These are phyloP conservation scores for Idaea straminata DNA, from an alignment of 2,888 invertebrate species.

Conservation along the genomic window DNA sequence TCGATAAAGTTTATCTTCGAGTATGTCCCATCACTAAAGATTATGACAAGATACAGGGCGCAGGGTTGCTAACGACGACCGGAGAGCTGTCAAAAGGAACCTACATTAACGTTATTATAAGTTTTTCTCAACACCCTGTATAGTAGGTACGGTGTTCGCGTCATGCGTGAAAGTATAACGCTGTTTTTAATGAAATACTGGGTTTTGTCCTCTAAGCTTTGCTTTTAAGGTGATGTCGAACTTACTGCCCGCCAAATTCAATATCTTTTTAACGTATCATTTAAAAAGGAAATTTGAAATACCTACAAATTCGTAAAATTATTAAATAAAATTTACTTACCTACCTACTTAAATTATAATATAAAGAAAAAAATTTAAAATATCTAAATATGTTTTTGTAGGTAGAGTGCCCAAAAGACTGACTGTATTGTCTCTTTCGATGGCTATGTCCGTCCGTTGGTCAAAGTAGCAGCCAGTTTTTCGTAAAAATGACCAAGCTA, in stretches of 20 bases:
- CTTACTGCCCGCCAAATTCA: background rate
- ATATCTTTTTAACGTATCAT: too few species aligned
- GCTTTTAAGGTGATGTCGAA: background rate
- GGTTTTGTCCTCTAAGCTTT: background rate
- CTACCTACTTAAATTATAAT: too few species aligned
- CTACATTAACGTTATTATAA: slow-evolving; percentile 80
- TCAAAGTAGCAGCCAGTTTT: too few species aligned
- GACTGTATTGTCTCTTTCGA: too few species aligned
- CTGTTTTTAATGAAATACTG: slow-evolving; percentile 12
- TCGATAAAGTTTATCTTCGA: slow-evolving; percentile 22
- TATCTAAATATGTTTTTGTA: too few species aligned
- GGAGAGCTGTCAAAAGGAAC: slow-evolving; percentile 76
- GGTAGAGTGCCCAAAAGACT: too few species aligned
- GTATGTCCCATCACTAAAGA: slow-evolving; percentile 57
- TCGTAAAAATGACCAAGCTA: too few species aligned
- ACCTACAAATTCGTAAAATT: too few species aligned
- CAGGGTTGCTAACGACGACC: slow-evolving; percentile 77
- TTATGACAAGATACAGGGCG: slow-evolving; percentile 78
- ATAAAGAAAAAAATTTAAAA: too few species aligned
- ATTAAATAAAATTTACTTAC: too few species aligned
- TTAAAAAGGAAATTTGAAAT: too few species aligned
- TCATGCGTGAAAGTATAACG: slow-evolving; percentile 30
- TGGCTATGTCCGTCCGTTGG: too few species aligned
- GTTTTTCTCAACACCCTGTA: slow-evolving; percentile 69
- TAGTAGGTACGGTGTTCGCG: slow-evolving; percentile 4